Conservation (phyloP, 2,888 invertebrate species). For the Hyppa rectilinea region DNA sequence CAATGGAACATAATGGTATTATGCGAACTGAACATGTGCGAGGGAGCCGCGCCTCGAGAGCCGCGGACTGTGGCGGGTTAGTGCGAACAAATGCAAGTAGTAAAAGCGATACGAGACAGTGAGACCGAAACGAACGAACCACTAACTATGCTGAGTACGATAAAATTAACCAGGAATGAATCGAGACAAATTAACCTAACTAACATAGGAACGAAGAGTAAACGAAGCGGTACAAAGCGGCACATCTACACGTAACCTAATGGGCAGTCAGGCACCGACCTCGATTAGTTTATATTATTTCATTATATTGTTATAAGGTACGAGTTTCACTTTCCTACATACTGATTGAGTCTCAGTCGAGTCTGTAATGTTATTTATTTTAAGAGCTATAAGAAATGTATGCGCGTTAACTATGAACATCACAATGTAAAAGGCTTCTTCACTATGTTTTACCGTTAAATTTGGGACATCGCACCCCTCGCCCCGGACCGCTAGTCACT, state of each 20-base stretch:
- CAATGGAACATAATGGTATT: slow-evolving; percentile 74
- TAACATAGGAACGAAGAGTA: slow-evolving; percentile 87
- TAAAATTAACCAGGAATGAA: slow-evolving; percentile 84
- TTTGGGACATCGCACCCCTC: slow-evolving; percentile 87
- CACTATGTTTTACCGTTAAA: slow-evolving; percentile 84
- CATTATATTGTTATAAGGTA: slow-evolving; percentile 79
- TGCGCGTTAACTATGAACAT: slow-evolving; percentile 88
- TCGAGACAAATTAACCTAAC: slow-evolving; percentile 87
- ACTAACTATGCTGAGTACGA: slow-evolving; percentile 68
- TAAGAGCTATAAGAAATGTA: slow-evolving; percentile 87
- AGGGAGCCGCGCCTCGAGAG: slow-evolving; percentile 41
- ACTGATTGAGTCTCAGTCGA: slow-evolving; percentile 85
- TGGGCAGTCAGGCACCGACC: slow-evolving; percentile 84
- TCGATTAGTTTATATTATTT: slow-evolving; percentile 80
- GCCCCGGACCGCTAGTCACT: slow-evolving; percentile 84
- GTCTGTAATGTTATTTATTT: slow-evolving; percentile 77
- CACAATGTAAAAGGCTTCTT: slow-evolving; percentile 86
- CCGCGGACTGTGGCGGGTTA: slow-evolving; percentile 56
- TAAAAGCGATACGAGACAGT: slow-evolving; percentile 67
- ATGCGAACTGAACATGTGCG: slow-evolving; percentile 72
- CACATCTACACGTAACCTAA: slow-evolving; percentile 84
- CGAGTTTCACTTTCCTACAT: slow-evolving; percentile 83
- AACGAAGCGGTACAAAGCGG: slow-evolving; percentile 75
- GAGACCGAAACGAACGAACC: slow-evolving; percentile 74
- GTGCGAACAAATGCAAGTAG: slow-evolving; percentile 62